Conservation (phyloP, 1,140 invertebrate genomes). For the Drosophila neocordata region DNA sequence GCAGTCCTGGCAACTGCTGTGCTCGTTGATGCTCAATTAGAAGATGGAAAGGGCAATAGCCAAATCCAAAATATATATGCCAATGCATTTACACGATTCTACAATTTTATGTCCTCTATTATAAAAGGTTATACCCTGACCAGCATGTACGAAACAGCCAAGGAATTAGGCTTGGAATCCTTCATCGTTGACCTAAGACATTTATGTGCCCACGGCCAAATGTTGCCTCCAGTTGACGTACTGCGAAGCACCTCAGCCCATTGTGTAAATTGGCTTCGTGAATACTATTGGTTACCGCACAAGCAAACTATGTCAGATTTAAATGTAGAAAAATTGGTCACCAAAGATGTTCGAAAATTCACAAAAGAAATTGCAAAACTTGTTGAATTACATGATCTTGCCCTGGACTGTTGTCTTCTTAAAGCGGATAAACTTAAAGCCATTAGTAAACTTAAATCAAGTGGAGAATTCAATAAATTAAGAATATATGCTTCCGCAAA, state of each 20-base stretch:
- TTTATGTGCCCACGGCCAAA: slow-evolving; percentile 76
- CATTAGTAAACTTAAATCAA: slow-evolving; percentile 54
- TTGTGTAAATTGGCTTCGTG: slow-evolving; percentile 70
- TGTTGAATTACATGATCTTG: slow-evolving; percentile 62
- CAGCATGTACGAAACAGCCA: slow-evolving; percentile 78
- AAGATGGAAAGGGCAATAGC: slow-evolving; percentile 33
- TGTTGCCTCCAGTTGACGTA: slow-evolving; percentile 58
- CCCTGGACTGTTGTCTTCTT: slow-evolving; percentile 62
- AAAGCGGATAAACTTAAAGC: slow-evolving; percentile 60
- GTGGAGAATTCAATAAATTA: slow-evolving; percentile 57
- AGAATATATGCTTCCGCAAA: slow-evolving; percentile 43
- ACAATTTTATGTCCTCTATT: slow-evolving; percentile 82
- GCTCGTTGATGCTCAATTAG: slow-evolving; percentile 61
- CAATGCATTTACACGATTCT: slow-evolving; percentile 72
- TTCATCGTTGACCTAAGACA: slow-evolving; percentile 80
- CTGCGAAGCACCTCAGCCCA: slow-evolving; percentile 54
- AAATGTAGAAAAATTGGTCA: slow-evolving; percentile 48
- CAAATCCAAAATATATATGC: slow-evolving; percentile 64
- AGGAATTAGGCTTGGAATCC: slow-evolving; percentile 65
- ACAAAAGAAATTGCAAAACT: slow-evolving; percentile 47
- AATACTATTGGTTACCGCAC: slow-evolving; percentile 73
- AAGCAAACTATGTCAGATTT: slow-evolving; percentile 54
- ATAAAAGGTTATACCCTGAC: slow-evolving; percentile 66
- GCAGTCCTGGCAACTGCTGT: slow-evolving; percentile 71
- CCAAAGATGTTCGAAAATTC: slow-evolving; percentile 58